Percentiles rank a stretch among this genome's conserved stretches.
Conservation (phyloP, 2,113 vertebrate species). For the Pachyramphus minor region DNA sequence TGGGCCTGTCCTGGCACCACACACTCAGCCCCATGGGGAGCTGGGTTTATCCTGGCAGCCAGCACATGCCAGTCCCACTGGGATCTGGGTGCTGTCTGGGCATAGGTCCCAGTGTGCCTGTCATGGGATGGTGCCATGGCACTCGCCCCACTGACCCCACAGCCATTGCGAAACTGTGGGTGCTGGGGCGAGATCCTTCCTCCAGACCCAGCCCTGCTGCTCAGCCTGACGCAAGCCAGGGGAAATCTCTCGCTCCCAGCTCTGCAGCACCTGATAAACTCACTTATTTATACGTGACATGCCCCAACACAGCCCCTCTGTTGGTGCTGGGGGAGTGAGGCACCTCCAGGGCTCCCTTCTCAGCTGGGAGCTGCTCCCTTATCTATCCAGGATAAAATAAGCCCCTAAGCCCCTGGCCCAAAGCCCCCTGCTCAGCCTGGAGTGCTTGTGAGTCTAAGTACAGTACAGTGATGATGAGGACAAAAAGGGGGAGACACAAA, state of each 20-base stretch:
- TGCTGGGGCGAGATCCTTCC: fast-evolving
- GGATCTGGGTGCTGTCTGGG: fast-evolving
- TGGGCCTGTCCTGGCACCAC: background rate
- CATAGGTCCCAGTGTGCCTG: fast-evolving
- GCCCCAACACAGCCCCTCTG: background rate
- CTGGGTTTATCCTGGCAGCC: background rate
- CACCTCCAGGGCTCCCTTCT: background rate
- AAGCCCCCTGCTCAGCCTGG: fast-evolving
- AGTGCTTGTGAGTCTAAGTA: fast-evolving
- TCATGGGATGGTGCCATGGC: background rate
- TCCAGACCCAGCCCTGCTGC: fast-evolving
- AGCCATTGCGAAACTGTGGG: fast-evolving
- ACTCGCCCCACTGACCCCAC: fast-evolving
- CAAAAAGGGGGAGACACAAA: too few relatives aligned
- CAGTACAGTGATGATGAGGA: fast-evolving
- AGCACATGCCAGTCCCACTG: fast-evolving
- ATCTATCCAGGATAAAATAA: background rate
- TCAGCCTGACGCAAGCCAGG: background rate
- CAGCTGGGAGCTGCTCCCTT: background rate
- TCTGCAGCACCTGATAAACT: background rate
- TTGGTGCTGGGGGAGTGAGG: fast-evolving
- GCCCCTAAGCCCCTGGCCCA: fast-evolving
- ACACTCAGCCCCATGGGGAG: background rate
- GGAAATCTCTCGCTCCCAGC: background rate
- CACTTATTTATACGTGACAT: fast-evolving